phyloP scores from a whole-genome alignment of 2,888 invertebrate genomes.

The Apamea sordens region DNA sequence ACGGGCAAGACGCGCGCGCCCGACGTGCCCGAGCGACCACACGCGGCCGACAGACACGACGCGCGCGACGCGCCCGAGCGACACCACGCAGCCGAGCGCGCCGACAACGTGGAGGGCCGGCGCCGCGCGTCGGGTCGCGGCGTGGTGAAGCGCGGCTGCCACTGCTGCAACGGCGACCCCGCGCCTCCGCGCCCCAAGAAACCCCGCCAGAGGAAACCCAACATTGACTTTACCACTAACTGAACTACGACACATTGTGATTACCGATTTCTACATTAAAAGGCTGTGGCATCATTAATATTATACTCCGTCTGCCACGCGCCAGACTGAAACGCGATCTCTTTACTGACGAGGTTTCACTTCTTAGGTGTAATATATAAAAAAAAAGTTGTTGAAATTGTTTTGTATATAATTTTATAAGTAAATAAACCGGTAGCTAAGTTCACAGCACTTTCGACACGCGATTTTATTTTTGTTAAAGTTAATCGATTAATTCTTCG shows the following conservation, averaged over 20 bases:
- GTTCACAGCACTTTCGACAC: constrained; percentile 68
- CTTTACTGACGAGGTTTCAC: constrained; percentile 72
- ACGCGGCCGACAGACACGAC: constrained; percentile 1
- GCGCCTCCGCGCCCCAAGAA: constrained; percentile 88
- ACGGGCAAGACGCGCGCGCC: constrained; percentile 70
- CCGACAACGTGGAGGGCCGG: constrained; percentile 61
- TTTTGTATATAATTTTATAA: constrained; percentile 87
- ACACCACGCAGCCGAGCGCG: neutral
- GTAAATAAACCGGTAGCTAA: constrained; percentile 68
- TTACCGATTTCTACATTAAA: constrained; percentile 63
- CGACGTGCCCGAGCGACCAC: constrained; percentile 54
- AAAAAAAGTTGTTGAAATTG: constrained; percentile 82
- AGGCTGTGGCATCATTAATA: constrained; percentile 55
- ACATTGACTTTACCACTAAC: constrained; percentile 75
- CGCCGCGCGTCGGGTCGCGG: constrained; percentile 88
- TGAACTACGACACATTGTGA: constrained; percentile 63
- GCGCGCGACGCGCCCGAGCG: neutral
- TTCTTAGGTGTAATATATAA: constrained; percentile 73
- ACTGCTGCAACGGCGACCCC: constrained; percentile 91
- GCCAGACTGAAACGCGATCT: constrained; percentile 83
- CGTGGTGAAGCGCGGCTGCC: constrained; percentile 91
- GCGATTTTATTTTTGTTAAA: constrained; percentile 74
- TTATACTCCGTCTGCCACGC: constrained; percentile 62
- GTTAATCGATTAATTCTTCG: constrained; percentile 71
- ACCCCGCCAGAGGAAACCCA: constrained; percentile 79